Evolutionary conservation across 2,888 invertebrate species (phyloP).

Genomic region (Xestia rhomboidea): DNA sequence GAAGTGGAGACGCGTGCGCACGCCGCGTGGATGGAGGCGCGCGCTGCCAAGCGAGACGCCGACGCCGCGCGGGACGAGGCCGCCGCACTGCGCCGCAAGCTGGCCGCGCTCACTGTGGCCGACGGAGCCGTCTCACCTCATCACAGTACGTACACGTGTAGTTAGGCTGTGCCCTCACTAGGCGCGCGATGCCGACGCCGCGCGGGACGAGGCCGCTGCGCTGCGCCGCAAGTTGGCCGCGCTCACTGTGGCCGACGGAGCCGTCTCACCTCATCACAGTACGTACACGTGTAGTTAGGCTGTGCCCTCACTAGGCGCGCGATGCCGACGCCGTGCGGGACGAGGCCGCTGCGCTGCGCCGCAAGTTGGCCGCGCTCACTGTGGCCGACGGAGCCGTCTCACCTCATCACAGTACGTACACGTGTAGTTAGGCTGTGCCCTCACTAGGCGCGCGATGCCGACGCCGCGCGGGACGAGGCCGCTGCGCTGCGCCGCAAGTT

Average conservation of each 20-base stretch:
- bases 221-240: too few relatives aligned
- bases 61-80: constrained; percentile 92
- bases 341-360: too few relatives aligned
- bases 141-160: constrained; percentile 66
- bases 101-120: constrained; percentile 75
- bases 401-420: too few relatives aligned
- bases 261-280: constrained; percentile 80
- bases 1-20: constrained; percentile 96
- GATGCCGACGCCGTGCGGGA: too few relatives aligned
- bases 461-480: too few relatives aligned
- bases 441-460: too few relatives aligned
- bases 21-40: constrained; percentile 95
- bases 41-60: constrained; percentile 95
- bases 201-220: constrained; percentile 83
- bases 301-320: too few relatives aligned
- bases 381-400: too few relatives aligned
- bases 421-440: too few relatives aligned
- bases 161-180: constrained; percentile 3
- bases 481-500: too few relatives aligned
- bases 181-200: constrained; percentile 94
- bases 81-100: constrained; percentile 81
- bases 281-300: too few relatives aligned
- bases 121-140: constrained; percentile 81
- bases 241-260: constrained; percentile 74
- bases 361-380: too few relatives aligned